Conservation (phyloP, 2,888 invertebrate genomes). For the Carabus problematicus region DNA sequence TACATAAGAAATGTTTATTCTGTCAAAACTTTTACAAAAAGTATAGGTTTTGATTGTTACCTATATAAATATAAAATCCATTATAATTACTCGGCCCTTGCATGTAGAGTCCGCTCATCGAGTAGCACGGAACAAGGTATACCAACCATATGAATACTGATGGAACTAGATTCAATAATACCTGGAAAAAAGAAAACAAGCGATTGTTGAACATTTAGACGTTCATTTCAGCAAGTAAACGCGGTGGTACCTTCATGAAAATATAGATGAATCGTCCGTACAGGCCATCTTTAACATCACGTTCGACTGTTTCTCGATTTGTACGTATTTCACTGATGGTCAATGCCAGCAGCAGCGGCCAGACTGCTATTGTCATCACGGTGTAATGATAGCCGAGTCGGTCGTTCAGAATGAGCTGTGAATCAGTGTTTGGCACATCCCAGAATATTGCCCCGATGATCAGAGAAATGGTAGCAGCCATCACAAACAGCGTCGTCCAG, state of each 20-base stretch:
- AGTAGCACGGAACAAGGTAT: constrained; percentile 86
- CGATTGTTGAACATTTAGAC: too few relatives aligned
- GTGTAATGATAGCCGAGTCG: constrained; percentile 88
- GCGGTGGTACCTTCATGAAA: constrained; percentile 74
- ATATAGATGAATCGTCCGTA: constrained; percentile 83
- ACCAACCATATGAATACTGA: constrained; percentile 82
- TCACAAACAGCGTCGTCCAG: constrained; percentile 78
- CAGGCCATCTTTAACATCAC: constrained; percentile 81
- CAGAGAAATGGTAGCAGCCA: constrained; percentile 83
- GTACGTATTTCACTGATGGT: constrained; percentile 65
- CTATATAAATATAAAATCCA: constrained; percentile 76
- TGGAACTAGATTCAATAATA: constrained; percentile 78
- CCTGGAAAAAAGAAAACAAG: too few relatives aligned
- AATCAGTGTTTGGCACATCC: constrained; percentile 82
- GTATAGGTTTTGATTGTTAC: too few relatives aligned
- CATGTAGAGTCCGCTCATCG: constrained; percentile 84
- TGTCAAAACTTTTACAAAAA: too few relatives aligned
- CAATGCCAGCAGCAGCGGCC: constrained; percentile 78
- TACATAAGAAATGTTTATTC: too few relatives aligned
- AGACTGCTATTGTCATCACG: constrained; percentile 77
- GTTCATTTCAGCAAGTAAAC: too few relatives aligned
- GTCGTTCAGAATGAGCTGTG: constrained; percentile 76
- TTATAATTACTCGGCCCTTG: constrained; percentile 71
- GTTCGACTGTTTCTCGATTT: constrained; percentile 71
- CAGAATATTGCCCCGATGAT: constrained; percentile 87